Conservation (phyloP, 1,140 invertebrate species). For the Drosophila nasuta region DNA sequence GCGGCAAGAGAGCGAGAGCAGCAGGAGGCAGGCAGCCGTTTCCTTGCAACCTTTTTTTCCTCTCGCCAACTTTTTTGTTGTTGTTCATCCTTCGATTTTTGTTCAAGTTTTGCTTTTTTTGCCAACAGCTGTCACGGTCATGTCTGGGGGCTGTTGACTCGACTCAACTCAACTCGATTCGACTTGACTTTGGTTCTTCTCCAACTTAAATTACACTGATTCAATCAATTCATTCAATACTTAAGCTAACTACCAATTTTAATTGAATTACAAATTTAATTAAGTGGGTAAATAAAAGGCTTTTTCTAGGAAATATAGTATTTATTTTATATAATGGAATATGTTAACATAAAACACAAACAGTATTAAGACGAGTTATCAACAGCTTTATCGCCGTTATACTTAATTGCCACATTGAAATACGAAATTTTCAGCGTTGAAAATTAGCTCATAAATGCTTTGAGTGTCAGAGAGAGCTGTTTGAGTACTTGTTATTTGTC, state of each 20-base stretch:
- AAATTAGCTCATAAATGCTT: too few species aligned
- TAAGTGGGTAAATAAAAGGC: neutral
- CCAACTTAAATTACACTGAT: conserved; percentile 23
- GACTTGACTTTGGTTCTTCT: neutral
- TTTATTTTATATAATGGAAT: too few species aligned
- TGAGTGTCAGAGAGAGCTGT: too few species aligned
- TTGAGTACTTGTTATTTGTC: too few species aligned
- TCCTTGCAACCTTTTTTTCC: conserved; percentile 9
- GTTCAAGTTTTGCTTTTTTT: conserved; percentile 9
- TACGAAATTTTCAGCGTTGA: too few species aligned
- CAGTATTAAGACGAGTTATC: too few species aligned
- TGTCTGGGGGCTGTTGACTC: conserved; percentile 49
- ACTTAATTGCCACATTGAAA: too few species aligned
- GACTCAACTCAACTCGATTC: conserved; percentile 5
- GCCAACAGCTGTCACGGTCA: conserved; percentile 62
- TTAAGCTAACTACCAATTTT: neutral
- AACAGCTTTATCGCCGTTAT: too few species aligned
- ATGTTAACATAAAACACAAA: too few species aligned
- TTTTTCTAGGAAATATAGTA: neutral
- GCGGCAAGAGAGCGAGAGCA: conserved; percentile 10
- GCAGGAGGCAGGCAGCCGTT: conserved; percentile 2
- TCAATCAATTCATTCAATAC: neutral
- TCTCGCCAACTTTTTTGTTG: conserved; percentile 12
- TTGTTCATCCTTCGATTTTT: conserved; percentile 34
- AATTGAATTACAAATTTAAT: neutral